Evolutionary conservation across 2,113 vertebrate genomes (phyloP), one percentile per base, ranked within the genome.

Genomic region (Rostratula benghalensis): DNA sequence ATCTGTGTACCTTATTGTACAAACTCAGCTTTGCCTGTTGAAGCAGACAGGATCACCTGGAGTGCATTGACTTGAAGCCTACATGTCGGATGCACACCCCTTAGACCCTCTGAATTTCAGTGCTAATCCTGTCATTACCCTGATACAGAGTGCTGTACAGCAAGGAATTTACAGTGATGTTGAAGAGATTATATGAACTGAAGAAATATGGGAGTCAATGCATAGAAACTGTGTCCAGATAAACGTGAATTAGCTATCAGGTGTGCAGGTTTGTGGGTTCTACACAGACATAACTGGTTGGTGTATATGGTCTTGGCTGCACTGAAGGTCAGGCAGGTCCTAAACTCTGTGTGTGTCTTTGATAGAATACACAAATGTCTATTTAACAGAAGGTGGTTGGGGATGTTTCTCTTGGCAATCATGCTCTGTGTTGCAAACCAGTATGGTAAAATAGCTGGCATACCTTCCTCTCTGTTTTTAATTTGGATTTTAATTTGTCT

Each of bases 401-500:
- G 70, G 65, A 20, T 59, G 59, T 86, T 95, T 83, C 35, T 76
- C 53, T 64, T 94, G 74, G 78, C 75, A 79, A 11, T 80, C 7
- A 9, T 13, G 16, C 39, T 84, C 46, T 81, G 67, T 30, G 50
- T 39, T 90, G 37, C 11, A 56, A 96, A 90, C 18, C 61, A 53
- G 3, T 51, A 22, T 54, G 19, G 80, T 83, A 67, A 48, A 86
- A 43, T 83, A 43, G 43, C 39, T 90, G 83, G 37, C 4, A 4
- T 45, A 13, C 54, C 63, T 65, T 81, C 33, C 60, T 60, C 18
- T 9, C 67, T 76, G n/a, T 70, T 50, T 39, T 39, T 39, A 39
- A 39, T 39, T 39, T 39, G 39, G 35, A 41, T 71, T 94, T 93
- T 61, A 80, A 82, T 82, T 92, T 89, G 68, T 13, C 51, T 86